These are phyloP conservation scores for Meles meles DNA, from an alignment of 2,113 vertebrate species.

Conservation along the genomic window DNA sequence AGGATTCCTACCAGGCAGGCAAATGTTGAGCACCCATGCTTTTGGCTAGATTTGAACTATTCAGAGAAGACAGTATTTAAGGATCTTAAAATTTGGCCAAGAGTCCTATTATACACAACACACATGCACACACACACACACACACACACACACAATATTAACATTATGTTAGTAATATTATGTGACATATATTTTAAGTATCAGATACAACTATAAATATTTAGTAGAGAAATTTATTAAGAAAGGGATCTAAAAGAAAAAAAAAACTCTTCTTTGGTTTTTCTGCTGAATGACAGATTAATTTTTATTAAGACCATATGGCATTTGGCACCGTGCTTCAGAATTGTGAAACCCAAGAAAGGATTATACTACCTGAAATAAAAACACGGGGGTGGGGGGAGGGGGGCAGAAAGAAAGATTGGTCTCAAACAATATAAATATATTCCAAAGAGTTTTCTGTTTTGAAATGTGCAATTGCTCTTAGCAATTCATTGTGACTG, in stretches of 20 bases:
- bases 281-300: constrained; percentile 38
- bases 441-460: not conserved
- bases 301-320: constrained; percentile 73
- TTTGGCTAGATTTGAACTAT: not conserved
- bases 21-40: not conserved
- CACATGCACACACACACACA: not conserved
- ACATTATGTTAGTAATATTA: not conserved
- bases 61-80: not conserved
- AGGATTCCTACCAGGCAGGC: not conserved
- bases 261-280: constrained; percentile 15
- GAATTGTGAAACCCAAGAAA: constrained; percentile 51
- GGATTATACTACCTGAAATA: constrained; percentile 42
- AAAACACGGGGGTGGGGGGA: not conserved
- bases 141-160: not conserved
- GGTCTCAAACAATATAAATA: not conserved
- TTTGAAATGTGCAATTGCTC: not conserved
- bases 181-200: not conserved
- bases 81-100: not conserved
- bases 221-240: not conserved
- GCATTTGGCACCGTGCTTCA: not conserved
- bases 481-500: not conserved
- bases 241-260: constrained; percentile 36
- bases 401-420: not conserved
- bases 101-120: not conserved
- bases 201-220: not conserved